Percentiles rank a stretch among this genome's conserved stretches.
These are phyloP conservation scores for Sphinx pinastri DNA, from an alignment of 2,888 invertebrate genomes.

Conservation along the genomic window DNA sequence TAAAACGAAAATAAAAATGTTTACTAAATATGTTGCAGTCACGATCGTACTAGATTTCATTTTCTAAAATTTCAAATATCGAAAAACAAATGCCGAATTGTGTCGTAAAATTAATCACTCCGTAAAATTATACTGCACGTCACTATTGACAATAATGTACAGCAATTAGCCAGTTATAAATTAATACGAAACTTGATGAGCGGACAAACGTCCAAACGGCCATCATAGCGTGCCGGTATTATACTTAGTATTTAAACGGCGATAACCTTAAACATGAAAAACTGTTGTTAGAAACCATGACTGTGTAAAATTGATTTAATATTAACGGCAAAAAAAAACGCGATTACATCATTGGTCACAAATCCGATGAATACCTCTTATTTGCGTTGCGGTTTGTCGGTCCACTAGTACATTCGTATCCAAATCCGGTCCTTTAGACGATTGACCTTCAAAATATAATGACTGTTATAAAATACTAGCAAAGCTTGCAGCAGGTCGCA, in stretches of 20 bases:
- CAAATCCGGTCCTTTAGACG: constrained; percentile 41
- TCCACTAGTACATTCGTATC: constrained; percentile 38
- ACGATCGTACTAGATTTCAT: too few relatives aligned
- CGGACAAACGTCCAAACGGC: too few relatives aligned
- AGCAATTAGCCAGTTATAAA: too few relatives aligned
- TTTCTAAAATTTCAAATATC: too few relatives aligned
- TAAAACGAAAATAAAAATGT: too few relatives aligned
- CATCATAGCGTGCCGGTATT: too few relatives aligned
- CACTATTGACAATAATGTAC: too few relatives aligned
- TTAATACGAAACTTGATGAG: too few relatives aligned
- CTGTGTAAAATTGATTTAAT: constrained; percentile 19
- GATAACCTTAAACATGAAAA: neutral
- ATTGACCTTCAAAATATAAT: constrained; percentile 34
- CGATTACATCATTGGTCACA: constrained; percentile 41
- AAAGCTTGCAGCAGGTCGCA: neutral
- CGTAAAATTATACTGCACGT: too few relatives aligned
- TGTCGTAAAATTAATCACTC: too few relatives aligned
- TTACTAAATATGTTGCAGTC: too few relatives aligned
- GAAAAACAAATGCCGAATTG: too few relatives aligned
- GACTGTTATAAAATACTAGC: constrained; percentile 22
- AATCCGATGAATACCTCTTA: constrained; percentile 27
- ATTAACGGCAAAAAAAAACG: constrained; percentile 37
- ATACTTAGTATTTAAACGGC: neutral
- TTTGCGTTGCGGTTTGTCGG: constrained; percentile 22
- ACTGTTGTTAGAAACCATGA: constrained; percentile 1